Evolutionary conservation across 2,113 vertebrate genomes (phyloP).

Genomic region (Seriola rivoliana): DNA sequence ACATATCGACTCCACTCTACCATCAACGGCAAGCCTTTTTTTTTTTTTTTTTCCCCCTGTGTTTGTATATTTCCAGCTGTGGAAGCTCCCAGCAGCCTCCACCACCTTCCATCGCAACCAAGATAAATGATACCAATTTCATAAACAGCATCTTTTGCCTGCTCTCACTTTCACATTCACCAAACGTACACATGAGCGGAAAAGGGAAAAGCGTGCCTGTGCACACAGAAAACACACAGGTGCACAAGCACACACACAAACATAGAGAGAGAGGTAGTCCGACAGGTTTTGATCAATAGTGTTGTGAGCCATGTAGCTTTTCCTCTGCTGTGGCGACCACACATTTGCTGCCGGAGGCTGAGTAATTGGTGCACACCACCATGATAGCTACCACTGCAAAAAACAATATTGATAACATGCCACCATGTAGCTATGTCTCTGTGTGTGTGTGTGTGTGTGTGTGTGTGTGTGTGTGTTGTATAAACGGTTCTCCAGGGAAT

Average conservation of each 20-base stretch:
- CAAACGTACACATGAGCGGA: constrained; percentile 6
- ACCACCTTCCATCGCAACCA: constrained; percentile 21
- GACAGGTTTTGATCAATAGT: constrained; percentile 76
- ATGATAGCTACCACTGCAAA: constrained; percentile 65
- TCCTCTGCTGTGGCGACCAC: constrained; percentile 53
- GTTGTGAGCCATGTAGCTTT: constrained; percentile 54
- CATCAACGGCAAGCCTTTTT: constrained; percentile 17
- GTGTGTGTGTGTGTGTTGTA: constrained; percentile 27
- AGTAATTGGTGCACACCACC: constrained; percentile 71
- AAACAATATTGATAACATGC: constrained; percentile 75
- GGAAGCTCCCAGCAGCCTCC: constrained; percentile 16
- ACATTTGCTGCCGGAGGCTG: constrained; percentile 62
- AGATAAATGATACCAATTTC: constrained; percentile 76
- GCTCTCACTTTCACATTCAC: constrained; percentile 40
- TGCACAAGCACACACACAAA: constrained; percentile 11
- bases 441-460: constrained; percentile 12
- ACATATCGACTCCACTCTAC: background rate
- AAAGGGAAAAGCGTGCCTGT: constrained; percentile 26
- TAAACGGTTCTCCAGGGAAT: constrained; percentile 60
- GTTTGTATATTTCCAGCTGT: constrained; percentile 48
- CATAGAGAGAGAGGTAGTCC: constrained; percentile 2
- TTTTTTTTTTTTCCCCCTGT: no score
- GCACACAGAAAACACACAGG: constrained; percentile 20
- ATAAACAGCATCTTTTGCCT: constrained; percentile 61
- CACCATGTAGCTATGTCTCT: constrained; percentile 23